phyloP scores from a whole-genome alignment of 2,888 invertebrate genomes.

The Nasonia oneida region DNA sequence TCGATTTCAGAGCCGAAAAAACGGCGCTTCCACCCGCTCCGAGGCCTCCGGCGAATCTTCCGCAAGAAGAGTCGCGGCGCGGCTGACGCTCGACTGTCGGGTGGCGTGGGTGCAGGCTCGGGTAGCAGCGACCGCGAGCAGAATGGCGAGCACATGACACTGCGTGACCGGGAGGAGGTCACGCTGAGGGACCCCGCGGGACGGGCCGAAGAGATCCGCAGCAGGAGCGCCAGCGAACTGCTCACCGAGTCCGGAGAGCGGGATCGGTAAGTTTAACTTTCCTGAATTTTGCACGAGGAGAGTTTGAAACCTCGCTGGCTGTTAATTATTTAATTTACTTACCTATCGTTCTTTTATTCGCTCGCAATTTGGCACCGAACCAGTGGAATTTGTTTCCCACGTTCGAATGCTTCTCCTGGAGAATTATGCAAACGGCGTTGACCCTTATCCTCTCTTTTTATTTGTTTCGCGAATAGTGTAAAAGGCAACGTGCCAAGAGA shows the following conservation, averaged over 20 bases:
- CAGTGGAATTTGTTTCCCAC: neutral
- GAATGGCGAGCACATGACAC: slow-evolving; percentile 60
- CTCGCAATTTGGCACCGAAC: neutral
- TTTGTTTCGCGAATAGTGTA: too few relatives aligned
- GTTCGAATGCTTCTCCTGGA: neutral
- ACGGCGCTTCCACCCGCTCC: slow-evolving; percentile 83
- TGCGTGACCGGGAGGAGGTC: slow-evolving; percentile 78
- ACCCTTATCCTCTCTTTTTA: neutral
- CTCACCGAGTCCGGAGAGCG: slow-evolving; percentile 80
- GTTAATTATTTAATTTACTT: too few relatives aligned
- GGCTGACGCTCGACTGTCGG: slow-evolving; percentile 78
- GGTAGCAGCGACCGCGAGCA: slow-evolving; percentile 64
- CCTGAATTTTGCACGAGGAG: too few relatives aligned
- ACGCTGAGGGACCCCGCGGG: slow-evolving; percentile 80
- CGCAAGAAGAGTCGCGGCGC: slow-evolving; percentile 82
- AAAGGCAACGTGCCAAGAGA: too few relatives aligned
- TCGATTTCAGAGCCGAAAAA: slow-evolving; percentile 80
- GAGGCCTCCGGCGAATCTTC: slow-evolving; percentile 87
- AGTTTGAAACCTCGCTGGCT: too few relatives aligned
- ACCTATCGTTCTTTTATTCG: too few relatives aligned
- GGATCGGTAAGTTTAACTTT: slow-evolving; percentile 69
- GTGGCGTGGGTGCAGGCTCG: slow-evolving; percentile 83
- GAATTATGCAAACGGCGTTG: neutral
- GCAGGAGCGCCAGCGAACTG: slow-evolving; percentile 85
- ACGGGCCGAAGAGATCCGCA: slow-evolving; percentile 79